Base-by-base conservation (phyloP, 2,113 vertebrate species). In the Ptyas mucosa region DNA sequence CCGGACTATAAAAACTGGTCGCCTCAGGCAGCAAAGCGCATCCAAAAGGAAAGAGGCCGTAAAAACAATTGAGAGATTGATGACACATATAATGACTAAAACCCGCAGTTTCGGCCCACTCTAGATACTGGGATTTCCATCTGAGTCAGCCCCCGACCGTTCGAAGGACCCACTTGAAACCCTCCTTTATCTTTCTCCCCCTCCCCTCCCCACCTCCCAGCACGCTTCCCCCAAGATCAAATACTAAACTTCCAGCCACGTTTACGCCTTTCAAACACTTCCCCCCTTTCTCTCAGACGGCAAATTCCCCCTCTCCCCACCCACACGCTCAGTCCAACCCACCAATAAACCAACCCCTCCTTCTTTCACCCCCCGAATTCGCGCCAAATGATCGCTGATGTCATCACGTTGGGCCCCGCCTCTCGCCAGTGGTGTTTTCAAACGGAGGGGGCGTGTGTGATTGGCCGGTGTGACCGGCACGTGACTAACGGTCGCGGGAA, bases 401-500 rank as follows among this genome's bases (percentile, higher is more conserved):
- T 39, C 15, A 1, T 1, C n/a, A 34, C 0, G 87, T 6, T 89
- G 12, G 8, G 87, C 0, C 0, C 93, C 94, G 2, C 95, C 97
- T 81, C 95, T 91, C 94, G 91, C 96, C 97, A 96, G 97, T 98
- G 94, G 93, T 97, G 96, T 97, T 99, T 99, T 99, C 97, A 98
- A 99, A 98, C 97, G 75, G 86, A 12, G 91, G 2, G 94, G 93
- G 88, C n/a, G 90, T 88, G 91, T 64, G 93, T 57, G 95, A 99
- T 99, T 99, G 98, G 99, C 93, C 91, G 93, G 92, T 4, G 1
- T n/a, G 1, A 5, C 0, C 0, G 1, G 64, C 98, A 98, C 94
- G 97, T 98, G 98, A 98, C 95, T 98, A 99, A 99, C 99, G 98
- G 99, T 99, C 98, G 99, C 98, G 98, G 98, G 98, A 99, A 97